A percentile compares a stretch with the other conserved stretches of the same genome.
phyloP scores from a whole-genome alignment of 2,113 vertebrate genomes.

The Campylorhamphus procurvoides region DNA sequence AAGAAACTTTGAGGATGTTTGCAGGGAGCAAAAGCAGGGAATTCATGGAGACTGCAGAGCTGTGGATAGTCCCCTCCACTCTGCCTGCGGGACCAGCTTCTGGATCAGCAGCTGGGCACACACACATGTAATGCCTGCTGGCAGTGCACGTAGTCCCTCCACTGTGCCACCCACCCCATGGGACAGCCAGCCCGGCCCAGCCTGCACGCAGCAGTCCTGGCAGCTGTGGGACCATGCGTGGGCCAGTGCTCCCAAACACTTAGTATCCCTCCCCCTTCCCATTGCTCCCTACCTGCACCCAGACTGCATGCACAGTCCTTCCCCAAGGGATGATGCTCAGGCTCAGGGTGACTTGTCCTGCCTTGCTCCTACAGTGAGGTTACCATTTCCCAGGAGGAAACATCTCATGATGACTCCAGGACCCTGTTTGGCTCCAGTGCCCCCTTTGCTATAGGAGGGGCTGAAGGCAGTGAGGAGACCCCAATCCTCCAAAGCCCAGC shows the following conservation, averaged over 20 bases:
- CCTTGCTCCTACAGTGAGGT: background rate
- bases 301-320: background rate
- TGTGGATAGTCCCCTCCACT: background rate
- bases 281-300: background rate
- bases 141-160: background rate
- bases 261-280: background rate
- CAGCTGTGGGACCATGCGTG: accelerated
- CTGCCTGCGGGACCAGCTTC: accelerated
- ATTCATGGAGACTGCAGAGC: background rate
- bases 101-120: background rate
- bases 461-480: background rate
- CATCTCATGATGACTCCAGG: background rate
- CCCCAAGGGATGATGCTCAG: background rate
- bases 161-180: background rate
- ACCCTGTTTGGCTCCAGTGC: accelerated
- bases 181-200: background rate
- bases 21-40: background rate
- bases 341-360: background rate
- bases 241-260: background rate
- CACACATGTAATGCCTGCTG: background rate
- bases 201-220: background rate
- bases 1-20: background rate
- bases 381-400: background rate
- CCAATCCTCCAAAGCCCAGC: background rate
- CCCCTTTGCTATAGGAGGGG: background rate